Evolutionary conservation across 2,888 invertebrate species (phyloP).

Genomic region (Aelia acuminata): DNA sequence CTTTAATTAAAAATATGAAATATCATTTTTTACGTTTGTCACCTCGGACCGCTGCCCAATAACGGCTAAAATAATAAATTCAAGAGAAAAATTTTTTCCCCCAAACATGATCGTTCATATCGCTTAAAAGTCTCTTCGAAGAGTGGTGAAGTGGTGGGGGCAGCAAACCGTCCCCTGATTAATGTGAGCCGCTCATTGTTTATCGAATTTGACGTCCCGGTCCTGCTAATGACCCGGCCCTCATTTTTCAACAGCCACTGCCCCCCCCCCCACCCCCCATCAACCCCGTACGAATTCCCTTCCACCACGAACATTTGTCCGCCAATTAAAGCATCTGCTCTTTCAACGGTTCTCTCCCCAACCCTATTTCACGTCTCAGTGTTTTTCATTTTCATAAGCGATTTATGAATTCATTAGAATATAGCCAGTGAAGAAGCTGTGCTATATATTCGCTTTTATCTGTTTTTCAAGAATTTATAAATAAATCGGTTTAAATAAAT

Average conservation of each 20-base stretch:
- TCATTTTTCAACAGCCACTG: conserved; percentile 42
- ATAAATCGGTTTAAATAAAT: no score
- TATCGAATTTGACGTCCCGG: conserved; percentile 29
- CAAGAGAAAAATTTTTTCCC: neutral
- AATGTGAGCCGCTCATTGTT: conserved; percentile 45
- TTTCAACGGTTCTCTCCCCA: neutral
- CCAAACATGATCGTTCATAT: conserved; percentile 18
- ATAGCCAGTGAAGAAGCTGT: no score
- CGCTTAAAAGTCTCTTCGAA: neutral
- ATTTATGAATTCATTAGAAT: no score
- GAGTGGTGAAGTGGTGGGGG: neutral
- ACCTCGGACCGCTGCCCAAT: neutral
- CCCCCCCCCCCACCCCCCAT: neutral
- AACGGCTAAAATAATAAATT: neutral
- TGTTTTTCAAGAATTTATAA: no score
- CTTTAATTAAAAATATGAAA: neutral
- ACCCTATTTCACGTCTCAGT: neutral
- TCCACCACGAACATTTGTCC: neutral
- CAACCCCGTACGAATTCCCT: neutral
- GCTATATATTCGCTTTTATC: no score
- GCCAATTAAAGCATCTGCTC: neutral
- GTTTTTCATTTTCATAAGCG: neutral
- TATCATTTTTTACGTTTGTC: neutral
- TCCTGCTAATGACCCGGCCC: conserved; percentile 9
- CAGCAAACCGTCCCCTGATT: neutral